A percentile compares a stretch with the other conserved stretches of the same genome.
phyloP scores from a whole-genome alignment of 1,140 invertebrate species.

The Eriosoma lanigerum region DNA sequence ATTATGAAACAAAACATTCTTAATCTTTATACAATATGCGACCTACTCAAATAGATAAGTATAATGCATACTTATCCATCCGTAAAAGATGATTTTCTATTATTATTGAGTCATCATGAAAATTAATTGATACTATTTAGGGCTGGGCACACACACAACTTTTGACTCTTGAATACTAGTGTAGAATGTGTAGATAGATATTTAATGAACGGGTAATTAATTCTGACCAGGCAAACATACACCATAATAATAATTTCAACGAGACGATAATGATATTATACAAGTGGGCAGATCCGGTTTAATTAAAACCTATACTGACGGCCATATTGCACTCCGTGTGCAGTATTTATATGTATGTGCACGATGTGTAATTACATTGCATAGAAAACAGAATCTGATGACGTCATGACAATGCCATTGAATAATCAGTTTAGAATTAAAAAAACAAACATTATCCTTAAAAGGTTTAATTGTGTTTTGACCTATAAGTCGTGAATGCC shows the following conservation, averaged over 20 bases:
- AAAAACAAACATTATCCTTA: background rate
- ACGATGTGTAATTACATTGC: background rate
- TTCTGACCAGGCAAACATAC: background rate
- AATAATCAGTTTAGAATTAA: background rate
- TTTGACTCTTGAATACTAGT: too few relatives aligned
- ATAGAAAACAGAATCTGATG: background rate
- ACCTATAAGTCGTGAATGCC: background rate
- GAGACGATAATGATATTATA: slow-evolving; percentile 11
- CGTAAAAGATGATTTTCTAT: background rate
- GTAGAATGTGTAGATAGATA: too few relatives aligned
- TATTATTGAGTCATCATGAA: slow-evolving; percentile 16
- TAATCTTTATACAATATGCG: background rate
- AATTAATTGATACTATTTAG: background rate
- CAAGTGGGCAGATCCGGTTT: slow-evolving; percentile 33
- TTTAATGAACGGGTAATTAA: slow-evolving; percentile 3
- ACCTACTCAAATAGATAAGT: background rate
- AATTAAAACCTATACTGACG: slow-evolving; percentile 9
- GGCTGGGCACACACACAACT: background rate
- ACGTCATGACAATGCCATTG: background rate
- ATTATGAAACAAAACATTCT: too few relatives aligned
- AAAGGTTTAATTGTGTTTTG: background rate
- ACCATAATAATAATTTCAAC: slow-evolving; percentile 2
- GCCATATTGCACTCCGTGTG: background rate
- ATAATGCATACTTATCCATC: slow-evolving; percentile 4
- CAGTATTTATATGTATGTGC: background rate